These are phyloP conservation scores for Venturia canescens DNA, from an alignment of 1,140 invertebrate genomes.

Conservation along the genomic window DNA sequence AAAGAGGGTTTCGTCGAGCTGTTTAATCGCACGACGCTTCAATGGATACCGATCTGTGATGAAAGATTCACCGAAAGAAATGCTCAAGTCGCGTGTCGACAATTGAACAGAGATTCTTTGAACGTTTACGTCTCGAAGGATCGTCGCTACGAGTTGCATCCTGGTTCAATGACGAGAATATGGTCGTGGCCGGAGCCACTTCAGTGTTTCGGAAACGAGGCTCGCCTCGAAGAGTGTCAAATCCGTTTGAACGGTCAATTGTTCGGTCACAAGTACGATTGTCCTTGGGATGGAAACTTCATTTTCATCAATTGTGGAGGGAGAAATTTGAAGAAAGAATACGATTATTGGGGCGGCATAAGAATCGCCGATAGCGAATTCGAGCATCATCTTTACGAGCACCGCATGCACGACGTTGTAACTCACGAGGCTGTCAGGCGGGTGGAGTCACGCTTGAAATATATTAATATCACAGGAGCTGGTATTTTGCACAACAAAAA, in stretches of 20 bases:
- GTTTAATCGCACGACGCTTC: slow-evolving; percentile 95
- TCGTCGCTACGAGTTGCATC: slow-evolving; percentile 89
- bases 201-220: slow-evolving; percentile 90
- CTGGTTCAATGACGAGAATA: slow-evolving; percentile 88
- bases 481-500: slow-evolving; percentile 98
- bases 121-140: slow-evolving; percentile 92
- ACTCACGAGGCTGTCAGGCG: slow-evolving; percentile 83
- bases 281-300: slow-evolving; percentile 92
- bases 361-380: slow-evolving; percentile 93
- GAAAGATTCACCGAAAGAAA: slow-evolving; percentile 95
- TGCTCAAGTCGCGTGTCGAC: slow-evolving; percentile 95
- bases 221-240: slow-evolving; percentile 89
- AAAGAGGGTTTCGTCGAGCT: slow-evolving; percentile 94
- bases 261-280: slow-evolving; percentile 89
- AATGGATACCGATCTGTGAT: slow-evolving; percentile 99
- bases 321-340: slow-evolving; percentile 81
- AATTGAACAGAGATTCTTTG: slow-evolving; percentile 93
- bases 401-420: slow-evolving; percentile 87
- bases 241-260: slow-evolving; percentile 93
- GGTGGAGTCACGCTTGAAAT: slow-evolving; percentile 87
- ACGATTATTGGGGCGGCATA: slow-evolving; percentile 97
- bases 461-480: slow-evolving; percentile 94
- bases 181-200: slow-evolving; percentile 96
- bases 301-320: slow-evolving; percentile 96
- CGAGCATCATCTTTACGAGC: slow-evolving; percentile 90